phyloP scores from a whole-genome alignment of 2,888 invertebrate genomes.

The Neoitamus cyanurus region DNA sequence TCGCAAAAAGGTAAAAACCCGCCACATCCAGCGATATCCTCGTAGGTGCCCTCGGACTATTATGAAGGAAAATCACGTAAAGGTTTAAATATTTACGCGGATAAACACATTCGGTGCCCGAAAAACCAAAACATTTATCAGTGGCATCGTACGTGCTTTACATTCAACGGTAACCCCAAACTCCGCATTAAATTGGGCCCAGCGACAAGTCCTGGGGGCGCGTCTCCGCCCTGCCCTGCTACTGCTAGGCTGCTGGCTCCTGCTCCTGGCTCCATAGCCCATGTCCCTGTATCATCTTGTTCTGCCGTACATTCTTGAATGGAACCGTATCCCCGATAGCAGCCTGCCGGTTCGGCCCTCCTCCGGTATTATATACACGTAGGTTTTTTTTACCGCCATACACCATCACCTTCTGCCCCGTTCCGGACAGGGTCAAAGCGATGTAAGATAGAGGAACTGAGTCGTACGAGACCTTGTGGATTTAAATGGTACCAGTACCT shows the following conservation, averaged over 20 bases:
- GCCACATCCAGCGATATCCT: background rate
- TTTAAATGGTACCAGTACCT: background rate
- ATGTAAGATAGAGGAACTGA: constrained; percentile 14
- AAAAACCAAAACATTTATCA: constrained; percentile 49
- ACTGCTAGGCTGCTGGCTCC: background rate
- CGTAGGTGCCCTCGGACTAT: constrained; percentile 17
- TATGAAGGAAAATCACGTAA: constrained; percentile 48
- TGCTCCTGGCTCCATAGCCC: background rate
- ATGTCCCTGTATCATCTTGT: background rate
- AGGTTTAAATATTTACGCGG: constrained; percentile 49
- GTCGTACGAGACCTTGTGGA: constrained; percentile 1
- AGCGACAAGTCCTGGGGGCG: background rate
- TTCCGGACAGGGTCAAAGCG: background rate
- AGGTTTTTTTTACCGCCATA: background rate
- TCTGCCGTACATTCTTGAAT: background rate
- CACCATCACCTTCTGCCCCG: background rate
- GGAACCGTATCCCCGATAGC: background rate
- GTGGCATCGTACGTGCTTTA: constrained; percentile 44
- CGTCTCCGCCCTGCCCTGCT: background rate
- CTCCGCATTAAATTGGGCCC: constrained; percentile 2
- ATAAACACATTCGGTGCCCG: constrained; percentile 47
- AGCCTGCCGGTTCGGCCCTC: background rate
- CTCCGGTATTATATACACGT: background rate
- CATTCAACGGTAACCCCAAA: constrained; percentile 6
- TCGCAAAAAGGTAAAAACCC: background rate